Evolutionary conservation across 2,888 invertebrate species (phyloP).

Genomic region (Chouioia cunea): DNA sequence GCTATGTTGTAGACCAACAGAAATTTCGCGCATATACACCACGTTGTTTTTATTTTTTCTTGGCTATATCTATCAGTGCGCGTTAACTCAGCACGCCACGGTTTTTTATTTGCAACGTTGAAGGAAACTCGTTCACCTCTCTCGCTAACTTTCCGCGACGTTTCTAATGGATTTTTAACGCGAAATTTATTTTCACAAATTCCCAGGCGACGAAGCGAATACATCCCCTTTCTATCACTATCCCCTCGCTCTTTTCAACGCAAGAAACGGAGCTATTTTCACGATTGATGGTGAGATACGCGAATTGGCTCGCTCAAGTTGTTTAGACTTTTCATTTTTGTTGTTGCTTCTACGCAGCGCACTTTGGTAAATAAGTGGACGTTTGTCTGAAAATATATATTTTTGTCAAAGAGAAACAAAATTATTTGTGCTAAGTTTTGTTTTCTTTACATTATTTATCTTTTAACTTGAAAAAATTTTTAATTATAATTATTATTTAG

Average conservation of each 20-base stretch:
- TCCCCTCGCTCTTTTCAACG: too few species aligned
- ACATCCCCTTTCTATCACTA: background rate
- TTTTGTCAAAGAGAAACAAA: too few species aligned
- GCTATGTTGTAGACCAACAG: too few species aligned
- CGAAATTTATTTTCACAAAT: constrained; percentile 43
- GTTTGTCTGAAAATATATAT: too few species aligned
- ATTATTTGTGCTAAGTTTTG: too few species aligned
- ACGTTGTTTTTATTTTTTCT: constrained; percentile 6
- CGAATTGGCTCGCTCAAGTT: background rate
- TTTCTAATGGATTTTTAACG: constrained; percentile 44
- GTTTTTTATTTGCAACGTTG: background rate
- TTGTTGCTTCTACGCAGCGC: background rate
- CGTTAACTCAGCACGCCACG: constrained; percentile 23
- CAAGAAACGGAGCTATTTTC: constrained; percentile 29
- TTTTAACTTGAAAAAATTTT: too few species aligned
- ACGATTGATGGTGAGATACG: constrained; percentile 27
- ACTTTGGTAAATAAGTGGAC: too few species aligned
- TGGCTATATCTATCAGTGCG: background rate
- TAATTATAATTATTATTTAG: too few species aligned
- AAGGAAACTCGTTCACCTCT: background rate
- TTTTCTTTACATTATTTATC: too few species aligned
- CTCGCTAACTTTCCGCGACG: constrained; percentile 15
- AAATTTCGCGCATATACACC: background rate
- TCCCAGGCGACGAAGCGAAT: background rate
- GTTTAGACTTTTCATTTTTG: too few species aligned